Evolutionary conservation across 1,140 invertebrate species (phyloP).

Genomic region (Lepidurus couesii): DNA sequence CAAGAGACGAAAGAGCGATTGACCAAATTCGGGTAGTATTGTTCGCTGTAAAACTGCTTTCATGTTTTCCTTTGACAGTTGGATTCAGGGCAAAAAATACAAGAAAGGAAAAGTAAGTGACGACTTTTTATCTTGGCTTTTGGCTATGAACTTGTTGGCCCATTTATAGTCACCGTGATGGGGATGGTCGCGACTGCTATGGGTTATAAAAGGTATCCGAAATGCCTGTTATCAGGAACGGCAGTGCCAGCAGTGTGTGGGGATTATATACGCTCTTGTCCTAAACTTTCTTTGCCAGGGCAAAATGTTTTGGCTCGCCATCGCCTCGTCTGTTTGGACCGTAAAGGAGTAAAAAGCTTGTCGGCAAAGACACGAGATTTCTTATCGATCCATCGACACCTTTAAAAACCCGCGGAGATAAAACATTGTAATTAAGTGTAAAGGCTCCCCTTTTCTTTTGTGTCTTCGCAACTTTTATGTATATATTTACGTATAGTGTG

Average conservation of each 20-base stretch:
- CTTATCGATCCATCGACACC: not conserved
- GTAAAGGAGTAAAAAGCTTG: not conserved
- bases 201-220: not conserved
- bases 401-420: not conserved
- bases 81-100: not conserved
- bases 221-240: constrained; percentile 2
- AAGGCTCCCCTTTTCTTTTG: not conserved
- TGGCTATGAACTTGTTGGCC: not conserved
- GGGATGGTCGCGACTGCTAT: constrained; percentile 20
- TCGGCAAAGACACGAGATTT: not conserved
- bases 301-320: not conserved
- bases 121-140: not conserved
- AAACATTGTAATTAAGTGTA: not conserved
- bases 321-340: not conserved
- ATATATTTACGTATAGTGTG: not conserved
- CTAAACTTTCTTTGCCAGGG: not conserved
- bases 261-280: not conserved
- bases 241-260: not conserved
- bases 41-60: constrained; percentile 3
- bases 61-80: not conserved
- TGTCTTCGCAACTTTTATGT: not conserved
- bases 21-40: not conserved
- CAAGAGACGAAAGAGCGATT: not conserved
- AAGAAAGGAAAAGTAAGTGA: not conserved
- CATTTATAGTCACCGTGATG: constrained; percentile 19